Conservation (phyloP, 2,797 vertebrate species). For the Vireo griseus region DNA sequence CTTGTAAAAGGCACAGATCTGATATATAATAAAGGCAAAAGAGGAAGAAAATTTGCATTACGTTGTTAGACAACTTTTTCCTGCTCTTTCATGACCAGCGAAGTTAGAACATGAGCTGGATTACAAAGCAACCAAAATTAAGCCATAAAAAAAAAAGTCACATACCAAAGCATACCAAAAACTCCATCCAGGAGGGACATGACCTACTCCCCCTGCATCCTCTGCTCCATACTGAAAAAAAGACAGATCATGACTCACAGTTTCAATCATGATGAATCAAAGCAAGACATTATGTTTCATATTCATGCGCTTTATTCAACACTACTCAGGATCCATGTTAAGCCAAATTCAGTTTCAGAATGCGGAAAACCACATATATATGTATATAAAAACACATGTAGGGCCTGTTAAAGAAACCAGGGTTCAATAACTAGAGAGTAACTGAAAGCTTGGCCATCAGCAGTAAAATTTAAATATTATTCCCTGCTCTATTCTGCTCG, state of each 20-base stretch:
- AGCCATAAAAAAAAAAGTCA: neutral
- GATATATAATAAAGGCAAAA: neutral
- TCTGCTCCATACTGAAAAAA: slow-evolving; percentile 85
- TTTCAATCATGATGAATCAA: neutral
- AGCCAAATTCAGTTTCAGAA: neutral
- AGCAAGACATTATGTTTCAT: neutral
- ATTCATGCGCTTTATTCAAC: neutral
- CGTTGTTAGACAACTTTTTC: neutral
- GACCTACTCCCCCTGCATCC: slow-evolving; percentile 87
- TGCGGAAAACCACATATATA: neutral
- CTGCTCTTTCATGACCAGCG: neutral
- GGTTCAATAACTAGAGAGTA: neutral
- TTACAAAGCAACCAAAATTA: neutral
- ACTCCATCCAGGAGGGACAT: slow-evolving; percentile 92
- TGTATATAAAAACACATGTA: fast-evolving
- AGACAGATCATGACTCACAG: neutral
- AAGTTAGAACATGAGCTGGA: neutral
- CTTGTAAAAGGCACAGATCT: neutral
- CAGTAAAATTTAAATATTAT: neutral
- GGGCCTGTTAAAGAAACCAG: neutral
- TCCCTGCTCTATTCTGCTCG: neutral
- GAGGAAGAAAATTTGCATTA: neutral
- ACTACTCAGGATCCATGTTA: neutral
- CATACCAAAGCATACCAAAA: slow-evolving; percentile 95
- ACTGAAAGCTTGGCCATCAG: neutral